These are phyloP conservation scores for Enteromius viviparus DNA, from an alignment of 2,797 vertebrate species.

Conservation along the genomic window DNA sequence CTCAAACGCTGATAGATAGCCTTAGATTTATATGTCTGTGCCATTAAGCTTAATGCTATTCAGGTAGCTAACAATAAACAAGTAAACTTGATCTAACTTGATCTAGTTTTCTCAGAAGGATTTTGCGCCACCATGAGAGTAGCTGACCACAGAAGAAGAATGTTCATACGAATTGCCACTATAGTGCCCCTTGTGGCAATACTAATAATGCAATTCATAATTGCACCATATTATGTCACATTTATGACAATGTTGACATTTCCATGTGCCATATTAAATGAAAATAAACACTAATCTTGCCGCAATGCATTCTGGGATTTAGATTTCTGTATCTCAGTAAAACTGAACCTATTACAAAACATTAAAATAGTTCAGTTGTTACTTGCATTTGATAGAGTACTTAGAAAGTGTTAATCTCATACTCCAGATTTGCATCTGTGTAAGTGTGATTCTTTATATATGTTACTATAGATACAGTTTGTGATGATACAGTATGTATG, in stretches of 20 bases:
- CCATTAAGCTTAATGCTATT: background rate
- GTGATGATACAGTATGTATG: background rate
- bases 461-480: background rate
- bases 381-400: background rate
- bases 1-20: too few species aligned
- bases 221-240: background rate
- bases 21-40: too few species aligned
- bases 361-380: background rate
- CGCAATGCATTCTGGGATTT: background rate
- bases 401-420: background rate
- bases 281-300: background rate
- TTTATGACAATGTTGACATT: background rate
- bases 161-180: background rate
- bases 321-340: background rate
- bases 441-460: conserved; percentile 17
- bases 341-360: background rate
- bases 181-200: background rate
- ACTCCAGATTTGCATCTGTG: conserved; percentile 42
- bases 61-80: background rate
- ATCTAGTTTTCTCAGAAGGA: background rate
- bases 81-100: background rate
- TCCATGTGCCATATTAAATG: background rate
- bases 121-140: background rate
- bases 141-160: background rate
- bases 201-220: too few species aligned